Conservation (phyloP, 1,140 invertebrate genomes). For the Caligus rogercresseyi region DNA sequence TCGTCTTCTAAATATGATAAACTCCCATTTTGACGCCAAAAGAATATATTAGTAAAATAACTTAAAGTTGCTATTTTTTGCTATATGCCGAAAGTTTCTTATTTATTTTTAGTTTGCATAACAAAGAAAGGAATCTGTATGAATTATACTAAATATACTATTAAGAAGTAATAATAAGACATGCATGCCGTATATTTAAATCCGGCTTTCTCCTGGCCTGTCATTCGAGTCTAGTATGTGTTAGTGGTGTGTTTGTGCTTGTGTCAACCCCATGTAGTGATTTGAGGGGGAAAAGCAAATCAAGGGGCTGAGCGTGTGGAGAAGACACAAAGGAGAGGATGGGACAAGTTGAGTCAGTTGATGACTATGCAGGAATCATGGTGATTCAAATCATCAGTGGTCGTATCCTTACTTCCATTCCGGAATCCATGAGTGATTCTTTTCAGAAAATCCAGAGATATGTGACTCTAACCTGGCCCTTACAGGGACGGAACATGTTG, state of each 20-base stretch:
- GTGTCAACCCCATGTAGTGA: not conserved
- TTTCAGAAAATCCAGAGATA: slow-evolving; percentile 4
- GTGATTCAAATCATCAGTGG: slow-evolving; percentile 4
- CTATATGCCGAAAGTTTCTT: too few relatives aligned
- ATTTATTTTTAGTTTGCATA: too few relatives aligned
- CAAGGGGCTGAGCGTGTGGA: not conserved
- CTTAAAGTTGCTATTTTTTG: too few relatives aligned
- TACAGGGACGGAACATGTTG: not conserved
- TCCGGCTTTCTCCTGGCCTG: not conserved
- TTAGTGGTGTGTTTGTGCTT: too few relatives aligned
- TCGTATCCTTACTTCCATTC: not conserved
- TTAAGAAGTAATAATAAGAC: too few relatives aligned
- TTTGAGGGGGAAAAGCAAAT: not conserved
- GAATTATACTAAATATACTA: too few relatives aligned
- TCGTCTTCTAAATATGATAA: too few relatives aligned
- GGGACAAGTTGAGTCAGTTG: not conserved
- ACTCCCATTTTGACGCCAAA: too few relatives aligned
- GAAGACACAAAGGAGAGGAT: not conserved
- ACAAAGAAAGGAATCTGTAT: too few relatives aligned
- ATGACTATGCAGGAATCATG: not conserved
- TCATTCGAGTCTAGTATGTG: too few relatives aligned
- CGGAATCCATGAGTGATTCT: not conserved
- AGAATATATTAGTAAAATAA: too few relatives aligned
- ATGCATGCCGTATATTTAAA: too few relatives aligned
- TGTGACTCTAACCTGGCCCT: not conserved